Evolutionary conservation across 53 echinoderm and acorn worm species (phyloP).

Genomic region (Antedon mediterranea): DNA sequence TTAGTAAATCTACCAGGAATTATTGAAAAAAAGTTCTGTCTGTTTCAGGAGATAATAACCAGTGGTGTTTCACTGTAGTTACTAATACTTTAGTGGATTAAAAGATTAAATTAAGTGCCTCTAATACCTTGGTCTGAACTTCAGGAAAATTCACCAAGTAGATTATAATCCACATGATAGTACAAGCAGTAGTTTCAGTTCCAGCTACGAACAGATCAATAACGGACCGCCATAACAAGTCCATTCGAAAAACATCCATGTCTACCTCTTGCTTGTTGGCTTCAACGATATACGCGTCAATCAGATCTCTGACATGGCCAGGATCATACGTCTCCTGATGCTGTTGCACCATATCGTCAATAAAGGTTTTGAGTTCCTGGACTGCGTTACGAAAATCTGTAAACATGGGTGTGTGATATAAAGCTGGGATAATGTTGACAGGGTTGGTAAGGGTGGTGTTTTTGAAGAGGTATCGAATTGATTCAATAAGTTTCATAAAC

Average conservation of each 20-base stretch:
- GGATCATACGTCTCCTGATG: conserved; percentile 23
- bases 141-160: conserved; percentile 14
- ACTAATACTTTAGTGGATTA: too few relatives aligned
- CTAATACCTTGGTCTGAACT: conserved; percentile 19
- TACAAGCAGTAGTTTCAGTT: conserved; percentile 21
- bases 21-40: too few relatives aligned
- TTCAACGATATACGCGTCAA: conserved; percentile 17
- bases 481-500: not conserved
- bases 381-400: too few relatives aligned
- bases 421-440: not conserved
- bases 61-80: too few relatives aligned
- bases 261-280: conserved; percentile 8
- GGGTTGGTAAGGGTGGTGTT: not conserved
- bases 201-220: conserved; percentile 22
- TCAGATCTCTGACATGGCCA: conserved; percentile 14
- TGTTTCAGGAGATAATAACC: too few relatives aligned
- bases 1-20: too few relatives aligned
- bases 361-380: too few relatives aligned
- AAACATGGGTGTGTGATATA: too few relatives aligned
- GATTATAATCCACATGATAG: conserved; percentile 24
- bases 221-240: conserved; percentile 16
- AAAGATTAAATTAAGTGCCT: too few relatives aligned
- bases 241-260: not conserved
- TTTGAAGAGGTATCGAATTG: not conserved
- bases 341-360: conserved; percentile 14